Conservation (phyloP, 2,888 invertebrate species). For the Schizotus pectinicornis region DNA sequence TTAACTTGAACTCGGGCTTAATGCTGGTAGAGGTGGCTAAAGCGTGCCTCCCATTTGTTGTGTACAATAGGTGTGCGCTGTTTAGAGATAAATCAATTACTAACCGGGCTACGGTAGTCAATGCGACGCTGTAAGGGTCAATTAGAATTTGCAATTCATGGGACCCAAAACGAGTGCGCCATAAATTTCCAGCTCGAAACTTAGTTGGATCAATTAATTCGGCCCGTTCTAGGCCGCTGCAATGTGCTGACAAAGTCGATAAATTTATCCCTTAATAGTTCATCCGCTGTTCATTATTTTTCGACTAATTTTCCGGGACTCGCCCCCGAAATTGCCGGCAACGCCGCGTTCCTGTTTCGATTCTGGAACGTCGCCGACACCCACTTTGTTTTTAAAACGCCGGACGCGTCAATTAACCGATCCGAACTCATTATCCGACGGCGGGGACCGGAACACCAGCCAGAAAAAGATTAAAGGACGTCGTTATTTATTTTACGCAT, state of each 20-base stretch:
- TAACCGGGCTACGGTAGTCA: constrained; percentile 42
- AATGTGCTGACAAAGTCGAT: constrained; percentile 50
- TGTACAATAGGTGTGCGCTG: constrained; percentile 49
- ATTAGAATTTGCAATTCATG: constrained; percentile 50
- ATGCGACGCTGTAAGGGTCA: constrained; percentile 47
- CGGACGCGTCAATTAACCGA: no score
- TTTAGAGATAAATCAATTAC: constrained; percentile 54
- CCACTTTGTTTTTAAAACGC: no score
- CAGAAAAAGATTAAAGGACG: no score
- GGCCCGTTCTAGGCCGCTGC: constrained; percentile 41
- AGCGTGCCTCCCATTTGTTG: constrained; percentile 42
- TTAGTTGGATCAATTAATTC: constrained; percentile 54
- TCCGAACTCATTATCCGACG: no score
- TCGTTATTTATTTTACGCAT: background rate
- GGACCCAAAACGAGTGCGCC: constrained; percentile 42
- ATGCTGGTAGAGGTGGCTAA: constrained; percentile 36
- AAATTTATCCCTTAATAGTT: constrained; percentile 48
- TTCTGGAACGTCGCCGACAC: no score
- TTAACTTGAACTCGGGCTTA: constrained; percentile 36
- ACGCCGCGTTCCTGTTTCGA: constrained; percentile 41
- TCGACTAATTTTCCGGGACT: constrained; percentile 22
- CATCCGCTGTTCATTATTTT: constrained; percentile 41
- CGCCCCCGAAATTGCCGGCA: constrained; percentile 36
- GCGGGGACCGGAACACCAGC: no score
- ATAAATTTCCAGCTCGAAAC: constrained; percentile 50